Conservation (phyloP, 2,888 invertebrate species). For the Scaptomyza tumidula region DNA sequence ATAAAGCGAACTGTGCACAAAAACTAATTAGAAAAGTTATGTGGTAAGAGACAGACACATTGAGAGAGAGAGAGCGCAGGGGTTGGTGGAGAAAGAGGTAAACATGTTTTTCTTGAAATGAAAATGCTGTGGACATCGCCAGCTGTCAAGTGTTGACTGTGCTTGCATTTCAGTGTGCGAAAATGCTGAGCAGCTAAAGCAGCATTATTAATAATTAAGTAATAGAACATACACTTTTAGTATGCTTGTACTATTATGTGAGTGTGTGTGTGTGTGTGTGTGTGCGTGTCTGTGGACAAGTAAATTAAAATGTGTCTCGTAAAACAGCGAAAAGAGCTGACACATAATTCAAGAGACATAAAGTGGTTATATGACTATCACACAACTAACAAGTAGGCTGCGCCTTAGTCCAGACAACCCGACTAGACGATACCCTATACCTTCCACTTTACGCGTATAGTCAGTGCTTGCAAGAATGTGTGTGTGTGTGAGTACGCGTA, state of each 20-base stretch:
- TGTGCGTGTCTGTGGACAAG: slow-evolving; percentile 4
- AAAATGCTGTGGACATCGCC: slow-evolving; percentile 46
- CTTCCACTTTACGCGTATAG: too few species aligned
- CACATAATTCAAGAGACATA: slow-evolving; percentile 16
- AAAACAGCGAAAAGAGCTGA: slow-evolving; percentile 25
- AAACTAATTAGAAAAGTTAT: slow-evolving; percentile 76
- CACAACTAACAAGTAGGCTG: slow-evolving; percentile 10
- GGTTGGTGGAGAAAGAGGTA: neutral
- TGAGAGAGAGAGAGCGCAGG: neutral
- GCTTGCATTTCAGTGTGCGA: neutral
- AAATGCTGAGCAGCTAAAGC: slow-evolving; percentile 43
- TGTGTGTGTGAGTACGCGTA: too few species aligned
- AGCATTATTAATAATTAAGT: slow-evolving; percentile 72
- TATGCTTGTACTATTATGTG: slow-evolving; percentile 5
- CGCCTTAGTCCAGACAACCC: too few species aligned
- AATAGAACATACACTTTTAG: slow-evolving; percentile 63
- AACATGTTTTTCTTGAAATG: slow-evolving; percentile 47
- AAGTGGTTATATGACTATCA: slow-evolving; percentile 22
- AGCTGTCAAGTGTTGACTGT: slow-evolving; percentile 41
- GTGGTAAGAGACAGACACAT: slow-evolving; percentile 24
- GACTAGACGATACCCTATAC: too few species aligned
- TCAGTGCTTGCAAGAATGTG: too few species aligned
- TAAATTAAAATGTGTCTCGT: slow-evolving; percentile 41
- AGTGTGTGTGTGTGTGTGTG: neutral
- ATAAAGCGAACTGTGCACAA: slow-evolving; percentile 70